Conservation (phyloP, 2,888 invertebrate genomes). For the Schizaphis graminum region DNA sequence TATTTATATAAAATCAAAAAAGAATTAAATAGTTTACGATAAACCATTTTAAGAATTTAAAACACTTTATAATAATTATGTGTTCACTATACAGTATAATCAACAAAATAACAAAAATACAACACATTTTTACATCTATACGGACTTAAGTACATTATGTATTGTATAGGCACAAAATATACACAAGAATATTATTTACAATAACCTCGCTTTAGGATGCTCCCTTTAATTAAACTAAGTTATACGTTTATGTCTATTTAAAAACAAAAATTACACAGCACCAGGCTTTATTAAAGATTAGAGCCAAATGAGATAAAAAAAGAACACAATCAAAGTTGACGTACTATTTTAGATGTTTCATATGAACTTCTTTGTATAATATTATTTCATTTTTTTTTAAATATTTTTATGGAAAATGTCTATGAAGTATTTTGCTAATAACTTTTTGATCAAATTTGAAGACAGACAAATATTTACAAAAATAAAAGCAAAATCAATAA, state of each 20-base stretch:
- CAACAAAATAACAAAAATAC: background rate
- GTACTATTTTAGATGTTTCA: background rate
- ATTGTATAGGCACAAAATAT: background rate
- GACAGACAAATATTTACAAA: background rate
- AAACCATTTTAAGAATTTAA: background rate
- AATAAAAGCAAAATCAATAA: background rate
- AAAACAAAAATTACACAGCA: background rate
- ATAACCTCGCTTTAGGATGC: background rate
- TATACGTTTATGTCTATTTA: background rate
- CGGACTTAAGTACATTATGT: background rate
- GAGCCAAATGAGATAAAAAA: background rate
- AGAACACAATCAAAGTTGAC: too few relatives aligned
- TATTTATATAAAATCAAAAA: background rate
- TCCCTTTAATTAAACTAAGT: constrained; percentile 34
- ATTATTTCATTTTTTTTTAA: background rate
- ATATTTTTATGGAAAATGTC: background rate
- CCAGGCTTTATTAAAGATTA: background rate
- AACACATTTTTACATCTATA: background rate
- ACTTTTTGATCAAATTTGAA: background rate
- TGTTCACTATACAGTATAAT: background rate
- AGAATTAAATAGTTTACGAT: background rate
- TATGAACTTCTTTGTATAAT: background rate
- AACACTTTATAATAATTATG: background rate
- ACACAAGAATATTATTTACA: background rate
- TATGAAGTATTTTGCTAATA: background rate